Evolutionary conservation across 1,140 invertebrate genomes (phyloP).

Genomic region (Belonocnema kinseyi): DNA sequence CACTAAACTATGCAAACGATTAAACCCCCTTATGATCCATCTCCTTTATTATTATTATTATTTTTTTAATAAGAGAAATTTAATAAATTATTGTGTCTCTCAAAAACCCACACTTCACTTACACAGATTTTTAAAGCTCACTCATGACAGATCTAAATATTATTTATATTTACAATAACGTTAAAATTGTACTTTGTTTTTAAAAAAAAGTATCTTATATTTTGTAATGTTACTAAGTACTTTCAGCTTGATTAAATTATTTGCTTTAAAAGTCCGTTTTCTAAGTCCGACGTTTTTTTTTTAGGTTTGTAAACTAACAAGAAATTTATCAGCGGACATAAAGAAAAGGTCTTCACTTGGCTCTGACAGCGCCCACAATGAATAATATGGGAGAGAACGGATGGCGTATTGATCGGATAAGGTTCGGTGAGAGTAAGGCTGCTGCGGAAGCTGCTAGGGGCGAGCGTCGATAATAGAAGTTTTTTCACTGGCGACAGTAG

Average conservation of each 20-base stretch:
- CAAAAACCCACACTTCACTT: neutral
- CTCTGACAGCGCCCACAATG: slow-evolving; percentile 27
- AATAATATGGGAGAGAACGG: neutral
- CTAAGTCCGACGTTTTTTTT: neutral
- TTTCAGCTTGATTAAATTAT: too few species aligned
- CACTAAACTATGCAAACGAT: too few species aligned
- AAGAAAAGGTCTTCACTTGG: neutral
- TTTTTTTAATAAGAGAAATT: neutral
- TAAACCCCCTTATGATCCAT: too few species aligned
- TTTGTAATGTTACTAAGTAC: too few species aligned
- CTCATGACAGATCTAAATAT: neutral
- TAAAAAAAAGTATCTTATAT: neutral
- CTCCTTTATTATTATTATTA: too few species aligned
- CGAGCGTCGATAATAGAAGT: neutral
- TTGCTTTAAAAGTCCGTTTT: neutral
- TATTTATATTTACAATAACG: neutral
- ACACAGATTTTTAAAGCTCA: neutral
- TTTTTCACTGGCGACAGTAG: neutral
- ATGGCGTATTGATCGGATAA: slow-evolving; percentile 19
- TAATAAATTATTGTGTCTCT: neutral
- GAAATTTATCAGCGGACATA: neutral
- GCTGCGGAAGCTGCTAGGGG: neutral
- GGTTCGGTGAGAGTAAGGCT: neutral
- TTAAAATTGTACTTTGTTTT: neutral
- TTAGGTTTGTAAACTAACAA: neutral